phyloP scores from a whole-genome alignment of 2,797 vertebrate species.

The Adelosebastes latens region DNA sequence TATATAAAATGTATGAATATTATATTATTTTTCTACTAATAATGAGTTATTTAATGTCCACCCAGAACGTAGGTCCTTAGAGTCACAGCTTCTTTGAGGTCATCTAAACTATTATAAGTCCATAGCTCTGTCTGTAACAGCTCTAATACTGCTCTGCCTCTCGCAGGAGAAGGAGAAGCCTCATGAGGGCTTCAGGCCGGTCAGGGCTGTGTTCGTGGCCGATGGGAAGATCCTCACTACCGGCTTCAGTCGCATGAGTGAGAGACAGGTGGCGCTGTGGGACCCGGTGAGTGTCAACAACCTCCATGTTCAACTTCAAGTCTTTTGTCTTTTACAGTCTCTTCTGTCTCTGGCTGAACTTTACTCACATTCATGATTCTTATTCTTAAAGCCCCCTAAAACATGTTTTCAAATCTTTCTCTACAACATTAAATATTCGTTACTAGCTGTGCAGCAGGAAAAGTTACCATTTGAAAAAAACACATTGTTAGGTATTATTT shows the following conservation, averaged over 20 bases:
- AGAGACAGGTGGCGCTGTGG: constrained; percentile 94
- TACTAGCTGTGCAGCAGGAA: not conserved
- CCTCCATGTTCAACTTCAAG: not conserved
- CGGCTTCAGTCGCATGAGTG: constrained; percentile 92
- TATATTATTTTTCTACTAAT: not conserved
- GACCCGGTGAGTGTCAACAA: constrained; percentile 83
- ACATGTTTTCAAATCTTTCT: not conserved
- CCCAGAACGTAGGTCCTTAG: too few relatives aligned
- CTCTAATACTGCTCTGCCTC: not conserved
- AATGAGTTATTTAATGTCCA: not conserved
- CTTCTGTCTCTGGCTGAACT: not conserved
- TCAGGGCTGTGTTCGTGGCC: constrained; percentile 85
- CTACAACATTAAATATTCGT: not conserved
- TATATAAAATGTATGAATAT: not conserved
- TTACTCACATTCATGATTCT: not conserved
- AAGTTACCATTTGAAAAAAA: too few relatives aligned
- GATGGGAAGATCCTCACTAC: constrained; percentile 89
- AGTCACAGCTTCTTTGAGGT: not conserved
- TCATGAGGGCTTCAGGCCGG: constrained; percentile 88
- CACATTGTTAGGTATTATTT: not conserved
- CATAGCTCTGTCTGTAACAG: not conserved
- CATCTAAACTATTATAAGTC: not conserved
- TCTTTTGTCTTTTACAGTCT: not conserved
- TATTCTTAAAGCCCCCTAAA: not conserved
- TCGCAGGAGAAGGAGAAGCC: constrained; percentile 89